Evolutionary conservation across 2,888 invertebrate genomes (phyloP), one percentile per base, ranked within the genome.

Genomic region (Flexamia atlantica): DNA sequence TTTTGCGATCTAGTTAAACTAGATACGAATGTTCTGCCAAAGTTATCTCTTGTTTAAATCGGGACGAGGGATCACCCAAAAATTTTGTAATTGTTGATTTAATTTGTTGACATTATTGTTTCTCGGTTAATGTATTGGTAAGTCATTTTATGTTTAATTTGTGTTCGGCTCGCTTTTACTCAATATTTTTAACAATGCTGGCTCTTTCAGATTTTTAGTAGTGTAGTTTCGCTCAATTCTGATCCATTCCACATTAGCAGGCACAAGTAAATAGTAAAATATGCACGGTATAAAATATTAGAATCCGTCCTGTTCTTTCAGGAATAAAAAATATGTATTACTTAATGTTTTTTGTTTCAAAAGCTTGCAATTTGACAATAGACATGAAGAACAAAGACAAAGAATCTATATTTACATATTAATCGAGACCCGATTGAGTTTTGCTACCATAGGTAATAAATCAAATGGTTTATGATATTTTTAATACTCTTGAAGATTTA

Each of bases 21-120:
- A 20, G 20, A 30, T 64, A 28, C 7, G 64, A 64, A n/a, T 4
- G 7, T 64, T 28, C 28, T 64, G 64, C 64, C 64, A 64, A 64
- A 64, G 64, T 64, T 12, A 28, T 57, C 57, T 57, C 20, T 23
- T 64, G 30, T 64, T 30, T 64, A 28, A 10, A 64, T 17, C 28
- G 7, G 28, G 64, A 64, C 12, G 30, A 28, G 28, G 28, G 12
- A 28, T 2, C 30, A 28, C 12, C 57, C 23, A 20, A 14, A 12
- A 5, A 57, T 57, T 57, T 23, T 57, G 25, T 28, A 30, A 28
- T 14, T 14, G 17, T 28, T 28, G 17, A 64, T 64, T 64, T 64
- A 30, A 64, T 64, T 64, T 64, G 64, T 64, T 64, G 28, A 64
- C 57, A 28, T 4, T 64, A 10, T 64, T 30, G 64, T 17, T 64